Percentiles rank a stretch among this genome's conserved stretches.
phyloP scores from a whole-genome alignment of 1,140 invertebrate genomes.

The Melipona quadrifasciata region DNA sequence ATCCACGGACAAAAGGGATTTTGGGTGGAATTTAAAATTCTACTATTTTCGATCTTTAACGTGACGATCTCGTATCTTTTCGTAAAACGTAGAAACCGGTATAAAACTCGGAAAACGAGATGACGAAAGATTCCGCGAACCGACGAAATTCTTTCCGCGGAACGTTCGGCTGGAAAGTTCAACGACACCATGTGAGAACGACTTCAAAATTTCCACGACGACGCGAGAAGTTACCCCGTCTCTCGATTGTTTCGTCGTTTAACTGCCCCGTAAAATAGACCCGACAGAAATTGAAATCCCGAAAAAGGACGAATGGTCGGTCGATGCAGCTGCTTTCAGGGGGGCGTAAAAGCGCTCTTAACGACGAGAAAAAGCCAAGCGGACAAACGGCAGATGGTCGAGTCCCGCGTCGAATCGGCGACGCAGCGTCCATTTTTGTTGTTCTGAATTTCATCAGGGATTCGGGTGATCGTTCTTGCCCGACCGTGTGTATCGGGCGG shows the following conservation, averaged over 20 bases:
- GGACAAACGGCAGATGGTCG: background rate
- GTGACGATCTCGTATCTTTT: too few relatives aligned
- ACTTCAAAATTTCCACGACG: background rate
- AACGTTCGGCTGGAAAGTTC: background rate
- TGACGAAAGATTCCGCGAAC: too few relatives aligned
- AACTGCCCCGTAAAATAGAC: background rate
- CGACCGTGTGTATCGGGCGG: background rate
- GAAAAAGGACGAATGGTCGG: background rate
- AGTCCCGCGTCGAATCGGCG: too few relatives aligned
- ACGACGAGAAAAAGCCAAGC: background rate
- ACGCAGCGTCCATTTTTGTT: background rate
- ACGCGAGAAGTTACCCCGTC: background rate
- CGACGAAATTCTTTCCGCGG: too few relatives aligned
- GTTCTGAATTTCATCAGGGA: constrained; percentile 9
- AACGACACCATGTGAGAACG: too few relatives aligned
- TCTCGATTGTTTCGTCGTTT: background rate
- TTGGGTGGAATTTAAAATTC: too few relatives aligned
- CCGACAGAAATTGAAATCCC: background rate
- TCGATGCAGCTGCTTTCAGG: background rate
- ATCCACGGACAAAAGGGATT: background rate
- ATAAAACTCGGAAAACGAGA: too few relatives aligned
- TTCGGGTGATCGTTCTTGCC: background rate
- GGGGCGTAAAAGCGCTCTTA: background rate
- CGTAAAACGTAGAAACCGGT: too few relatives aligned
- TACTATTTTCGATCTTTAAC: too few relatives aligned